Base-by-base conservation (phyloP, 2,888 invertebrate species). In the Hoplodrina blanda region DNA sequence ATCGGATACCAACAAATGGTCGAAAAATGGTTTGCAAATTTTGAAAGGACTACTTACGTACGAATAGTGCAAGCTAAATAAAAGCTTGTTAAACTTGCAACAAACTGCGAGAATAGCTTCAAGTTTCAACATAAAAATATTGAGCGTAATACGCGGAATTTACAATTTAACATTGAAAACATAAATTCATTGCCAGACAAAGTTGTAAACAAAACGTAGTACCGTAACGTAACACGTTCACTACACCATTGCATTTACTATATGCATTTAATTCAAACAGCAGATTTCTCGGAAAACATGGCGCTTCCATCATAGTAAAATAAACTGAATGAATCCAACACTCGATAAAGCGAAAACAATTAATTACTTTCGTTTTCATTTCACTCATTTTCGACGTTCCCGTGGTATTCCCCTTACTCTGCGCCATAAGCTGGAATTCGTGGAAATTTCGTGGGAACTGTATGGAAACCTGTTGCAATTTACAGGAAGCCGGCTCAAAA, bases 401-500 rank as follows among this genome's bases (percentile, higher is more conserved):
- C 25, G 25, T 19, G 44, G n/a, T n/a, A 17, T n/a, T n/a, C 46
- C 10, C 3, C 4, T 2, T 11, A 13, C 13, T 37, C 11, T 41
- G 11, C 41, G 13, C 20, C 6, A 25, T 54, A 17, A 50, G 30
- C 49, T 63, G 3, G 15, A 69, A 56, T 69, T 53, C 57, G 33
- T 46, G 17, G 41, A 41, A 50, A 50, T 49, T 59, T 2, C 17
- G 69, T 56, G 15, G 44, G 30, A 55, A 57, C 54, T 33, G 49
- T 56, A 68, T 63, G 46, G 41, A 63, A 54, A 82, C 82, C 70
- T 81, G 80, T 81, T 81, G 80, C 82, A 70, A 8, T 55, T 33
- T 15, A 52, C 54, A 66, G 49, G 66, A 70, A 73, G 49, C 68
- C 64, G 44, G 56, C 60, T 69, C 46, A 67, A 65, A 66, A 25